phyloP scores from a whole-genome alignment of 2,888 invertebrate genomes.

The Megamerina dolium region DNA sequence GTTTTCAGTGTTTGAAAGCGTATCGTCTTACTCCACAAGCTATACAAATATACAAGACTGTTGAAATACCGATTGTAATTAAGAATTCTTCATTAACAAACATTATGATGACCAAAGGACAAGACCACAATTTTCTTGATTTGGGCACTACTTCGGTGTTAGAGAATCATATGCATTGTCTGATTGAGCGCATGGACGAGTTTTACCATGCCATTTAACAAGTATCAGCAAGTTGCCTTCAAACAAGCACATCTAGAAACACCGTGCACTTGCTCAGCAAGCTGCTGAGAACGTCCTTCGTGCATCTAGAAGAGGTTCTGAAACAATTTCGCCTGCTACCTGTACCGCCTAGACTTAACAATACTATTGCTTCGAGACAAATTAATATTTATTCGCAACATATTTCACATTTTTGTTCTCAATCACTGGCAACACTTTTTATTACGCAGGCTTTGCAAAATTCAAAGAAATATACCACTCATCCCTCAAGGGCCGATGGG shows the following conservation, averaged over 20 bases:
- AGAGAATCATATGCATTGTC: slow-evolving; percentile 79
- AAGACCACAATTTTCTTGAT: slow-evolving; percentile 87
- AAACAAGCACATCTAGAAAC: slow-evolving; percentile 94
- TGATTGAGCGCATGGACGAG: slow-evolving; percentile 97
- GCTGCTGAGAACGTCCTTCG: slow-evolving; percentile 87
- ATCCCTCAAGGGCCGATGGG: too few species aligned
- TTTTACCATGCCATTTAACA: slow-evolving; percentile 95
- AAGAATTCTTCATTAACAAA: slow-evolving; percentile 95
- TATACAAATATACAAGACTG: slow-evolving; percentile 91
- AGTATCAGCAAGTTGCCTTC: slow-evolving; percentile 87
- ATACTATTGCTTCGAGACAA: slow-evolving; percentile 89
- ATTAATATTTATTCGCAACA: slow-evolving; percentile 93
- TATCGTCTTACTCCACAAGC: slow-evolving; percentile 94
- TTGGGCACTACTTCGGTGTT: slow-evolving; percentile 77
- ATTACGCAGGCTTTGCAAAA: slow-evolving; percentile 90
- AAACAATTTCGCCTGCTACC: slow-evolving; percentile 90
- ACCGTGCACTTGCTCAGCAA: slow-evolving; percentile 81
- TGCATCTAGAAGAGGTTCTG: slow-evolving; percentile 84
- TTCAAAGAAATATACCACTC: slow-evolving; percentile 68
- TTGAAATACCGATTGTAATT: slow-evolving; percentile 94
- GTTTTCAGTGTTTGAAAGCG: slow-evolving; percentile 91
- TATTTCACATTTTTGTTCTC: slow-evolving; percentile 92
- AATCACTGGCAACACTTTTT: slow-evolving; percentile 93
- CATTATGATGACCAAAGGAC: slow-evolving; percentile 90
- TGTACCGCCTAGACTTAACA: slow-evolving; percentile 83